A percentile compares a stretch with the other conserved stretches of the same genome.
Evolutionary conservation across 2,113 vertebrate species (phyloP).

Genomic region (Xiphias gladius): DNA sequence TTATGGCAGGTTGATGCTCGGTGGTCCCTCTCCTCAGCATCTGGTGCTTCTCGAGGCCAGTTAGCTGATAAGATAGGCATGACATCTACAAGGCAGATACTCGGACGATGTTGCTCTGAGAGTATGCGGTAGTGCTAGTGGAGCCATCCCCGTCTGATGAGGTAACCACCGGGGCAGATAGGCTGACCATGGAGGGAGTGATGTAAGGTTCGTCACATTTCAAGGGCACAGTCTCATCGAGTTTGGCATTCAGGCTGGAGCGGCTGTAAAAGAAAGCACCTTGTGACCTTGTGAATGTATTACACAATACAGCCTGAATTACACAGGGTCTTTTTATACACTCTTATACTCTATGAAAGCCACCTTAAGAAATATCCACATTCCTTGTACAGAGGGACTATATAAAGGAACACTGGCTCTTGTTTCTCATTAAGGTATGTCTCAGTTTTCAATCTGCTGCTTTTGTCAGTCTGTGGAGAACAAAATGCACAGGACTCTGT

Average conservation of each 20-base stretch:
- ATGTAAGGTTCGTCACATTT: slow-evolving; percentile 96
- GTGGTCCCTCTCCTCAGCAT: slow-evolving; percentile 80
- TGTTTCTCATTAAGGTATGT: neutral
- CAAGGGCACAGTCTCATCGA: slow-evolving; percentile 93
- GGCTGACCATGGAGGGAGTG: slow-evolving; percentile 97
- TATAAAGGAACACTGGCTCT: neutral
- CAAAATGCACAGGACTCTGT: neutral
- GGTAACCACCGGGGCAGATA: slow-evolving; percentile 91
- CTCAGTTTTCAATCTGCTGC: neutral
- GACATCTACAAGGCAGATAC: slow-evolving; percentile 96
- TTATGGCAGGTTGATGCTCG: slow-evolving; percentile 84
- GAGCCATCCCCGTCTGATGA: slow-evolving; percentile 91
- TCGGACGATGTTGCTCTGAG: slow-evolving; percentile 96
- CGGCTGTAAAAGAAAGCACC: slow-evolving; percentile 84
- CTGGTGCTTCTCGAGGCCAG: slow-evolving; percentile 70
- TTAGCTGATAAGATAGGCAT: slow-evolving; percentile 65
- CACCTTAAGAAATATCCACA: neutral
- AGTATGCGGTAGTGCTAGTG: slow-evolving; percentile 89
- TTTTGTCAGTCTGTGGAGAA: slow-evolving; percentile 2
- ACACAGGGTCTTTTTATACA: neutral
- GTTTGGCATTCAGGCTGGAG: slow-evolving; percentile 98
- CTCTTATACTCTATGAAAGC: slow-evolving; percentile 1
- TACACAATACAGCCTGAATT: slow-evolving; percentile 28
- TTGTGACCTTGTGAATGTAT: slow-evolving; percentile 41
- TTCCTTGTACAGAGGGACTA: neutral